These are phyloP conservation scores for Antechinus flavipes DNA, from an alignment of 2,113 vertebrate species.

Conservation along the genomic window DNA sequence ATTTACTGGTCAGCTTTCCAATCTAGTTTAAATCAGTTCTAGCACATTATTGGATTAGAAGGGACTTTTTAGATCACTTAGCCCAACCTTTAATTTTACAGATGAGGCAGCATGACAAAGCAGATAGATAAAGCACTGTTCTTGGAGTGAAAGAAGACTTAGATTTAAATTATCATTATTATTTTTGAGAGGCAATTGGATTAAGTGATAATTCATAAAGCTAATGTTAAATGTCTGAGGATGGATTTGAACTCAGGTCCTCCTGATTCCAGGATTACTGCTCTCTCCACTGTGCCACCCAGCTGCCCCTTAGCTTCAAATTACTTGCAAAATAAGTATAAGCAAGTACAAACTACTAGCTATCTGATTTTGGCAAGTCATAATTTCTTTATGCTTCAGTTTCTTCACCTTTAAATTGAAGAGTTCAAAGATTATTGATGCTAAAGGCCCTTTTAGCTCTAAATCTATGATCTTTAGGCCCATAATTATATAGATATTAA, in stretches of 20 bases:
- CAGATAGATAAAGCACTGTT: background rate
- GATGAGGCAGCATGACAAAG: background rate
- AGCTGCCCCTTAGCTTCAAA: too few relatives aligned
- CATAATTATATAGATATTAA: background rate
- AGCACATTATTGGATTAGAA: background rate
- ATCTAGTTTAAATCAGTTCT: background rate
- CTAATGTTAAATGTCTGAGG: too few relatives aligned
- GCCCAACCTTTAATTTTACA: background rate
- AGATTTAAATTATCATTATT: background rate
- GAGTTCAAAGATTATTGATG: background rate
- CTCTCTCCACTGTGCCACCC: too few relatives aligned
- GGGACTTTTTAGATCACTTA: background rate
- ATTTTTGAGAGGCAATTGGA: too few relatives aligned
- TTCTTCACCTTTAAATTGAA: background rate
- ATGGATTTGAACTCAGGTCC: too few relatives aligned
- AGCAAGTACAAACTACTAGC: background rate
- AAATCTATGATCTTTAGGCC: background rate
- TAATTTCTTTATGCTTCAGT: background rate
- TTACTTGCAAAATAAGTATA: too few relatives aligned
- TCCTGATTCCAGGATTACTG: too few relatives aligned
- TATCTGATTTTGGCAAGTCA: background rate
- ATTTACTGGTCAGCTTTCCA: background rate
- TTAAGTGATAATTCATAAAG: too few relatives aligned
- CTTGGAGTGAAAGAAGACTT: background rate
- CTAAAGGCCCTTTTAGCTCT: background rate